Evolutionary conservation across 2,113 vertebrate species (phyloP).

Genomic region (Calidris pugnax): DNA sequence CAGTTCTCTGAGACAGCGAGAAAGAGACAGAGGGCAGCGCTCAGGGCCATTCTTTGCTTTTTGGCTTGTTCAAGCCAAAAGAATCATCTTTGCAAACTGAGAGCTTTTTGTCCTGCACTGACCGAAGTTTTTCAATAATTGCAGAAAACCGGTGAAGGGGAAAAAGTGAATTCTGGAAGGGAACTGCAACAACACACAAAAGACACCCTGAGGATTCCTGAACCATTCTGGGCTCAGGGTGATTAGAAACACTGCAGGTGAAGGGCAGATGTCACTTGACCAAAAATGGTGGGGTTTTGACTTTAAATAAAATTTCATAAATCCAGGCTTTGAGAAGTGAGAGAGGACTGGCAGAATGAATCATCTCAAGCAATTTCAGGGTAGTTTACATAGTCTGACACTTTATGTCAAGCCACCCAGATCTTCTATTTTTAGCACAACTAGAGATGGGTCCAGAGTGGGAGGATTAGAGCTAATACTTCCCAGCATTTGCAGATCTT

Average conservation of each 20-base stretch:
- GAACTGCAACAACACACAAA: neutral
- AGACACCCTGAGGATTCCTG: neutral
- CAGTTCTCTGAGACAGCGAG: neutral
- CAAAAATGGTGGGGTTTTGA: neutral
- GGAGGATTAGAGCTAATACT: slow-evolving; percentile 10
- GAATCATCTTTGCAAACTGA: neutral
- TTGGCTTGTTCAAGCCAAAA: neutral
- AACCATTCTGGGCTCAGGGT: neutral
- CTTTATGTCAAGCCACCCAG: neutral
- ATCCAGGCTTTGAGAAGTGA: neutral
- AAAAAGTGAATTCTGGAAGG: neutral
- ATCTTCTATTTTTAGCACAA: slow-evolving; percentile 2
- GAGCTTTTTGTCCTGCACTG: neutral
- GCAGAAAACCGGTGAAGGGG: neutral
- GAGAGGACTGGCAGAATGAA: slow-evolving; percentile 1
- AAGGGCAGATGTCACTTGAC: neutral
- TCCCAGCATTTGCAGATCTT: neutral
- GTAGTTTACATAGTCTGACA: slow-evolving; percentile 32
- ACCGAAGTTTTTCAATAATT: neutral
- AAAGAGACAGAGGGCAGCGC: neutral
- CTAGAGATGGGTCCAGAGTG: neutral
- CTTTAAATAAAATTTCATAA: slow-evolving; percentile 32
- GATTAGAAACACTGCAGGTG: neutral
- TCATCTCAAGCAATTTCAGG: slow-evolving; percentile 19
- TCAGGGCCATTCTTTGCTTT: neutral